Evolutionary conservation across 2,888 invertebrate species (phyloP), one percentile per base, ranked within the genome.

Genomic region (Thyatira batis): DNA sequence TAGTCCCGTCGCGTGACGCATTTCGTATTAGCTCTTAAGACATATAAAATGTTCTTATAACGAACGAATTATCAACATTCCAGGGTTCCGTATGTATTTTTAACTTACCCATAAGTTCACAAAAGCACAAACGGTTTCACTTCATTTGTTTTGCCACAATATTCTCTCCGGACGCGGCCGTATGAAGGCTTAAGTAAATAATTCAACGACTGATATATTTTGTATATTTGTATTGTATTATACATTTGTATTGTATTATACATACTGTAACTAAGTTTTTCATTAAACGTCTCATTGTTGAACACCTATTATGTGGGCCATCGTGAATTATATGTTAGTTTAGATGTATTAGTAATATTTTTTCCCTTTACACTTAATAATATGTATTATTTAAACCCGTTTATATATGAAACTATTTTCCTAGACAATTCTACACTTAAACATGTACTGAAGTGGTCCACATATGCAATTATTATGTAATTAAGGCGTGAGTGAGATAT

Each of bases 1-100:
- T 91, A 91, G 91, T 90, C 90, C 88, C 89, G 91, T 82, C 87
- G 90, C 81, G 80, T 69, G 57, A 65, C 73, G 89, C 91, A 90
- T 91, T 91, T 91, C 83, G 82, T 82, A 65, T 58, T 89, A 87
- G 88, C 71, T 80, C 61, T 63, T 89, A 87, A 87, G 88, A 69
- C 61, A 68, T 73, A 73, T n/a, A n/a, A n/a, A 70, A 65, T 79
- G 79, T 82, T 83, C 73, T 81, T 71, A 73, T 75, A 73, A 73
- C 72, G 81, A 84, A 86, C 85, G 84, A 86, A 82, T 83, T 89
- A 82, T 82, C 74, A 80, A 91, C 90, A 91, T 91, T 91, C 90
- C 90, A 91, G 82, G 83, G 85, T 82, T 82, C 81, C 71, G 67
- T 75, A 74, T 71, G 53, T 72, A 63, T 76, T 71, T 68, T 58